Conservation (phyloP, 2,797 vertebrate species). For the Galaxias olidus region DNA sequence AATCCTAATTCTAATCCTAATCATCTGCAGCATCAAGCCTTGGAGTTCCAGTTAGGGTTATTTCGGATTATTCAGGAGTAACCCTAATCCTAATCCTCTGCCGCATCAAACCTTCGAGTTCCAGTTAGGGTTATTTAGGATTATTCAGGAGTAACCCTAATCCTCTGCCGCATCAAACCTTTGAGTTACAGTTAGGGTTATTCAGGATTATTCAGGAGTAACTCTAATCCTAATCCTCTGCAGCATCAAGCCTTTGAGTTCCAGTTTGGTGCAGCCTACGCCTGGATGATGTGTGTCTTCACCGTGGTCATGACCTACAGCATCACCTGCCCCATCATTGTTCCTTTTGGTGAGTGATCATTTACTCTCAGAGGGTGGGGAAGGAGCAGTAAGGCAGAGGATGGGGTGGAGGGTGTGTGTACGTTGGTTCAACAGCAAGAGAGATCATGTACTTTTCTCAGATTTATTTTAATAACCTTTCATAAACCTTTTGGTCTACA, state of each 20-base stretch:
- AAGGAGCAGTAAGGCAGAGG: not conserved
- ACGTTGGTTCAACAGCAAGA: no score
- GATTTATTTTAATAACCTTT: no score
- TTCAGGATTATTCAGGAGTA: not conserved
- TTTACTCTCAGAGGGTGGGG: not conserved
- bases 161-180: not conserved
- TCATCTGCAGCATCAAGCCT: conserved; percentile 9
- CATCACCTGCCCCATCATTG: conserved; percentile 97
- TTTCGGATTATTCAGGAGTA: not conserved
- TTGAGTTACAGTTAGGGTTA: not conserved
- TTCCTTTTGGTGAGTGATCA: conserved; percentile 87
- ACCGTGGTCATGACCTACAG: conserved; percentile 99
- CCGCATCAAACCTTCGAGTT: conserved; percentile 33
- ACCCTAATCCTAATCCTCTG: not conserved
- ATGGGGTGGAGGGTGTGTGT: conserved; percentile 22
- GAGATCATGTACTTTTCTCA: no score
- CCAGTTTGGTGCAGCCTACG: conserved; percentile 95
- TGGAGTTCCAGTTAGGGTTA: not conserved
- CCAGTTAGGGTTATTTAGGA: no score
- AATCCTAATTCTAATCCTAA: not conserved
- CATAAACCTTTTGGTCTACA: no score
- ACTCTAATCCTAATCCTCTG: conserved; percentile 30
- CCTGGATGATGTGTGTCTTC: conserved; percentile 99
- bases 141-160: not conserved
- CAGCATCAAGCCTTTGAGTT: conserved; percentile 98